Percentiles rank a stretch among this genome's conserved stretches.
Conservation (phyloP, 2,888 invertebrate species). For the Ophion ellenae region DNA sequence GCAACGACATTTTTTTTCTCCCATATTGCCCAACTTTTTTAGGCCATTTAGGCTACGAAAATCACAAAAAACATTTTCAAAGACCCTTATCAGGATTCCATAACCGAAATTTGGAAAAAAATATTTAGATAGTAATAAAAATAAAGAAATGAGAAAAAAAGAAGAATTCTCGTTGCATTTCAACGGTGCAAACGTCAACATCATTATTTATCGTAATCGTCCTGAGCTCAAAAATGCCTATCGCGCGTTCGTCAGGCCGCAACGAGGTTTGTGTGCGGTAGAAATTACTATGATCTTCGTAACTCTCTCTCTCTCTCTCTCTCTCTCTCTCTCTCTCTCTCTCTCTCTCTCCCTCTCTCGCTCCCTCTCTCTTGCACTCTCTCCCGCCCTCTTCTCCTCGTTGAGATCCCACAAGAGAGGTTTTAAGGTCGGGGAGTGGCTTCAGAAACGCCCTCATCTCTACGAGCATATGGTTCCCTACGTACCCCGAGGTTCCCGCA, state of each 20-base stretch:
- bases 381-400: slow-evolving; percentile 56
- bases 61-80: no score
- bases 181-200: no score
- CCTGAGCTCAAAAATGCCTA: no score
- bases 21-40: no score
- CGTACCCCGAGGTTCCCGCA: slow-evolving; percentile 35
- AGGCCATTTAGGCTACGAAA: no score
- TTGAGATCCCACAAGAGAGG: slow-evolving; percentile 56
- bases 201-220: no score
- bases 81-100: no score
- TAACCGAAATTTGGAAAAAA: no score
- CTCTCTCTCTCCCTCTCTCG: slow-evolving; percentile 48
- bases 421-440: slow-evolving; percentile 79
- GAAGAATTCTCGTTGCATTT: no score
- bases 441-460: slow-evolving; percentile 79
- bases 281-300: not conserved
- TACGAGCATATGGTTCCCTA: slow-evolving; percentile 59
- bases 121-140: no score
- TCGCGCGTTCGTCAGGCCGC: not conserved
- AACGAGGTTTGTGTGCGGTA: not conserved
- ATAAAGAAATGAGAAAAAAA: no score
- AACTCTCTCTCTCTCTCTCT: not conserved
- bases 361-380: not conserved
- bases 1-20: no score
- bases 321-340: not conserved